Evolutionary conservation across 2,113 vertebrate genomes (phyloP), one percentile per base, ranked within the genome.

Genomic region (Heliornis fulica): DNA sequence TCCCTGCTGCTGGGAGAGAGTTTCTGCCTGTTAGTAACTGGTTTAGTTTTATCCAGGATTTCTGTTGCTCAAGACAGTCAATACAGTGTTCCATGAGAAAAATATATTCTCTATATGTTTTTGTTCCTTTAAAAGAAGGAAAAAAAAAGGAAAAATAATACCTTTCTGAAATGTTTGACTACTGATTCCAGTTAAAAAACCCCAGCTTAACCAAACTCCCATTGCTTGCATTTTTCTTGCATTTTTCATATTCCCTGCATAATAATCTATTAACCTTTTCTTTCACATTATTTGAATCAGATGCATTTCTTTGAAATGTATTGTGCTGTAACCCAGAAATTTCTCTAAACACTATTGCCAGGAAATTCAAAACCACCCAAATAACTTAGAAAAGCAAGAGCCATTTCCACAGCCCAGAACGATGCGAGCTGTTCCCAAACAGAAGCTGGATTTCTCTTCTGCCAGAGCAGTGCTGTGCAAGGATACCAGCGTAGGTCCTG

Each of bases 51-150:
- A 22, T 45, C 19, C 43, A 50, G 41, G 41, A 54, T 69, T 51
- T 12, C 15, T 80, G 43, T 43, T 85, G 11, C 11, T 15, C 51
- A 41, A 19, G 20, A 43, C 16, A 81, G 50, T 45, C 38, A 74
- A 29, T 70, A 32, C 2, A 51, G 23, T 61, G 15, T 65, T 78
- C 25, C 7, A 17, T 14, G 59, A 79, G 16, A 64, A 34, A 68
- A 61, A 65, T 0, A n/a, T 28, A 28, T 32, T 59, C 14, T 1
- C 2, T 6, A 6, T 21, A 8, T 11, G 5, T 5, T 79, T 70
- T 65, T 59, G 5, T 69, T 40, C 46, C 13, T 64, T 64, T 41
- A 26, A 76, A 59, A 26, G 13, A 11, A 66, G 5, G 26, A 23
- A 40, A 15, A 64, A 50, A 13, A 2, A 2, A 3, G 45, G 15